Evolutionary conservation across 2,113 vertebrate genomes (phyloP).

Genomic region (Pangasianodon hypophthalmus): DNA sequence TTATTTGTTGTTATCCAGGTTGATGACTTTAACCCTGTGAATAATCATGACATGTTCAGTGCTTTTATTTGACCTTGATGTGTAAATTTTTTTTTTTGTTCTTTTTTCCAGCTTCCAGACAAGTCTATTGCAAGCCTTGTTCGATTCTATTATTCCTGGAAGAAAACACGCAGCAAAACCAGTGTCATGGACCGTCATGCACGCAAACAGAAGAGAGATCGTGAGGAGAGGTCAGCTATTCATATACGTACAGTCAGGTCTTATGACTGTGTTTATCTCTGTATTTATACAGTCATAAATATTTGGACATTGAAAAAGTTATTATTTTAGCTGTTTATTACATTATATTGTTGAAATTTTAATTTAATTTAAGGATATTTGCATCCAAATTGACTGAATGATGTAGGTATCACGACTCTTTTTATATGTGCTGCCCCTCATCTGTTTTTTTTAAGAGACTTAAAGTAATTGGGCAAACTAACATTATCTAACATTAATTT

Average conservation of each 20-base stretch:
- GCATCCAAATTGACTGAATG: not conserved
- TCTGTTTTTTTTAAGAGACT: not conserved
- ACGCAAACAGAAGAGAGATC: slow-evolving; percentile 88
- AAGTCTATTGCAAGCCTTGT: slow-evolving; percentile 95
- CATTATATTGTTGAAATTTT: not conserved
- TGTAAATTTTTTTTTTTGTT: not conserved
- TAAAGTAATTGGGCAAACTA: not conserved
- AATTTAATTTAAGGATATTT: not conserved
- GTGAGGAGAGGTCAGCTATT: slow-evolving; percentile 84
- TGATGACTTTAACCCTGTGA: not conserved
- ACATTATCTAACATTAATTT: not conserved
- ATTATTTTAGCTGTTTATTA: not conserved
- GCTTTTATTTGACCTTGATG: not conserved
- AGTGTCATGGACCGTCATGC: slow-evolving; percentile 97
- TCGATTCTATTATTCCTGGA: slow-evolving; percentile 97
- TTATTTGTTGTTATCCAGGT: slow-evolving; percentile 2
- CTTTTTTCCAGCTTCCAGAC: slow-evolving; percentile 84
- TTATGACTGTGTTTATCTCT: not conserved
- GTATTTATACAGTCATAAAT: not conserved
- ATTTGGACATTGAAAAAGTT: not conserved
- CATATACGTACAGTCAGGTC: not conserved
- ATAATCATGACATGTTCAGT: not conserved
- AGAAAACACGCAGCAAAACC: slow-evolving; percentile 95
- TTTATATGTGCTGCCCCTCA: not conserved
- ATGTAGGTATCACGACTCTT: not conserved